Base-by-base conservation (phyloP, 2,113 vertebrate genomes). In the Pluvialis apricaria region DNA sequence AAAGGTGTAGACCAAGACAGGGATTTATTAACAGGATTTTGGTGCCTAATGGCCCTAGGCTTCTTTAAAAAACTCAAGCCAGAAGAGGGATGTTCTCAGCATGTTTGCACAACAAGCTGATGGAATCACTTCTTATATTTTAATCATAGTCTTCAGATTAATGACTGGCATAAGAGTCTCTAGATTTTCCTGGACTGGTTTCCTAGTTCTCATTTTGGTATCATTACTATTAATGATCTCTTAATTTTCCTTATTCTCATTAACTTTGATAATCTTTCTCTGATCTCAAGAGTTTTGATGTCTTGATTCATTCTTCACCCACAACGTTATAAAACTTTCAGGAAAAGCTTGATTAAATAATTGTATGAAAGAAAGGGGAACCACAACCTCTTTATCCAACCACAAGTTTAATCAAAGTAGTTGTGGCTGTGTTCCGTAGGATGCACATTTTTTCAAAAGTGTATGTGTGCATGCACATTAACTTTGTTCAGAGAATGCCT, bases 241-340 rank as follows among this genome's bases (percentile, higher is more conserved):
- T 84, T 93, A 75, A 82, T 91, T 96, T 94, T 79, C 52, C 36
- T 90, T 88, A 60, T 80, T 86, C 60, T 96, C 73, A 71, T 93
- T 58, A 91, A 87, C 25, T 49, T 66, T 82, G 51, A 92, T 79
- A 86, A 91, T 94, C 72, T 86, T 72, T 86, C 62, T 69, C 82
- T 70, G 52, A 90, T 95, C 64, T 94, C 31, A 12, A 38, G 45
- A 73, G 24, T 84, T 92, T 86, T 90, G 75, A 64, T 55, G 20
- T 68, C 42, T 95, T 81, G 31, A 78, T 92, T 75, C 18, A 60
- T 88, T 86, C 45, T 94, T 94, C 55, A 86, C 25, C 36, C 47
- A 88, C 40, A 82, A 31, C 24, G 17, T 54, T 64, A 68, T 47
- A 93, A 95, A 90, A 68, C 15, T 71, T 93, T 75, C 45, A 80